phyloP scores from a whole-genome alignment of 1,140 invertebrate species.

The Anastatus disparis region DNA sequence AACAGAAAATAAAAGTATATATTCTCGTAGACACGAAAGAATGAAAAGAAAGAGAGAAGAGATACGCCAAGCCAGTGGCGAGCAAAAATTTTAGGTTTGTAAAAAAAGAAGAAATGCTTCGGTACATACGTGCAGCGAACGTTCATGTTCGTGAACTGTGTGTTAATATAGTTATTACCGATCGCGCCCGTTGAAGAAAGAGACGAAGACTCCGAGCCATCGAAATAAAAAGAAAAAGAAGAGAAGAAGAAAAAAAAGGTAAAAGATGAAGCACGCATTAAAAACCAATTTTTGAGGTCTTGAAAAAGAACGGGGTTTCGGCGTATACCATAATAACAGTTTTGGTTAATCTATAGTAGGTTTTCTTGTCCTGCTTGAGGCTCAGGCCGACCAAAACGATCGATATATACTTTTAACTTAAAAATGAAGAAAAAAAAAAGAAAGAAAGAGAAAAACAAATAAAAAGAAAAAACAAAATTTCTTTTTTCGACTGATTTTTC shows the following conservation, averaged over 20 bases:
- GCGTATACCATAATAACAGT: constrained; percentile 63
- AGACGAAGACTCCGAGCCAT: constrained; percentile 58
- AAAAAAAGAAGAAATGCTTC: no score
- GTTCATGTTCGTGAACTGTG: constrained; percentile 1
- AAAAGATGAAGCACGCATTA: constrained; percentile 62
- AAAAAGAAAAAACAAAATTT: no score
- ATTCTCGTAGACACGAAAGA: no score
- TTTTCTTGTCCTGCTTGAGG: constrained; percentile 58
- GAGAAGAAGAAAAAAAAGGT: no score
- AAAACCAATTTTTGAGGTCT: constrained; percentile 67
- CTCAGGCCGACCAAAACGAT: constrained; percentile 17
- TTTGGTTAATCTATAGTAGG: constrained; percentile 66
- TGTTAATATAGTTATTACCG: constrained; percentile 64
- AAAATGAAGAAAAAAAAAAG: no score
- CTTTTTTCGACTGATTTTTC: neutral
- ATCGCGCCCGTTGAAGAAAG: constrained; percentile 55
- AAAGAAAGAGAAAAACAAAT: no score
- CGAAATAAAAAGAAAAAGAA: no score
- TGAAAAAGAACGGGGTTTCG: constrained; percentile 60
- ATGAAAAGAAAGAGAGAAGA: neutral
- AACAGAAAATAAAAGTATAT: no score
- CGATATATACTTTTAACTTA: no score
- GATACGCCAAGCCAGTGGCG: neutral
- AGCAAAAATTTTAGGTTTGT: neutral
- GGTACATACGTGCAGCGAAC: no score